A percentile compares a stretch with the other conserved stretches of the same genome.
These are phyloP conservation scores for Melinaea menophilus DNA, from an alignment of 2,888 invertebrate species.

Conservation along the genomic window DNA sequence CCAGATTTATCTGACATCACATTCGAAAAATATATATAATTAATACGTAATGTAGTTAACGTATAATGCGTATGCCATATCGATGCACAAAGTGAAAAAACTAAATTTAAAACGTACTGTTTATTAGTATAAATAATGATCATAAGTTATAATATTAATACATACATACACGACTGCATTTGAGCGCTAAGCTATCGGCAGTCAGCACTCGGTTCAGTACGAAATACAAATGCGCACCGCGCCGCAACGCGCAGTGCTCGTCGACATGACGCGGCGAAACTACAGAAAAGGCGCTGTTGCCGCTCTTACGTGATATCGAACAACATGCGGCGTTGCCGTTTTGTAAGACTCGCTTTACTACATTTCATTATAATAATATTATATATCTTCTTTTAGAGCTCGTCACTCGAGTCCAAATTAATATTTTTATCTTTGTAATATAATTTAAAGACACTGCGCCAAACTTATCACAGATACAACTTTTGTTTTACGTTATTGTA, in stretches of 20 bases:
- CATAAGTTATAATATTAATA: not conserved
- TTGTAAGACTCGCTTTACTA: slow-evolving; percentile 45
- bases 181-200: not conserved
- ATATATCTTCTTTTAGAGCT: slow-evolving; percentile 28
- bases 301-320: slow-evolving; percentile 45
- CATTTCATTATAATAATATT: slow-evolving; percentile 36
- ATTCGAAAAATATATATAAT: no score
- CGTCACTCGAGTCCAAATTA: slow-evolving; percentile 25
- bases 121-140: no score
- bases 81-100: no score
- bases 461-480: slow-evolving; percentile 1
- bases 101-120: no score
- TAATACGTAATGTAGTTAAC: no score
- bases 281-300: slow-evolving; percentile 55
- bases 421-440: slow-evolving; percentile 25
- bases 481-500: no score
- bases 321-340: slow-evolving; percentile 57
- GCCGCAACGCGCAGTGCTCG: slow-evolving; percentile 34
- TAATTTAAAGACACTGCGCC: slow-evolving; percentile 20
- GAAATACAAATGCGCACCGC: slow-evolving; percentile 13
- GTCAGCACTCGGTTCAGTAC: not conserved
- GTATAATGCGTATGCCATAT: no score
- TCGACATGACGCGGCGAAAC: slow-evolving; percentile 50
- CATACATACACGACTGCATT: not conserved
- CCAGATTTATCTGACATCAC: no score